Percentiles rank a stretch among this genome's conserved stretches.
Conservation (phyloP, 2,888 invertebrate species). For the Amblyjoppa fuscipennis region DNA sequence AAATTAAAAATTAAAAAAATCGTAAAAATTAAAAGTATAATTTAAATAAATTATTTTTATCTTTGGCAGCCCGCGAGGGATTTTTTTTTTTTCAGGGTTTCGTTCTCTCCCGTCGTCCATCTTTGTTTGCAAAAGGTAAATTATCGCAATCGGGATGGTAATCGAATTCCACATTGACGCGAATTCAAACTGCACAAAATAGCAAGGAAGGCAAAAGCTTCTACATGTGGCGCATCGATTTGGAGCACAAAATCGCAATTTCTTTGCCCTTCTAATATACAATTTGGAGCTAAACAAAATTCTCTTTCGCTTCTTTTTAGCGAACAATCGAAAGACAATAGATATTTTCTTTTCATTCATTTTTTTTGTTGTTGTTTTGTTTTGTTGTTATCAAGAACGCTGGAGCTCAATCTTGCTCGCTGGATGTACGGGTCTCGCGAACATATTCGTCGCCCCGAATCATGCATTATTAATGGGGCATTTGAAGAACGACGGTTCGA, state of each 20-base stretch:
- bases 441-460: background rate
- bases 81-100: background rate
- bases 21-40: too few species aligned
- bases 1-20: too few species aligned
- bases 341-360: too few species aligned
- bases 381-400: background rate
- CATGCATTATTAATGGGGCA: constrained; percentile 10
- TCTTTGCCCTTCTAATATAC: too few species aligned
- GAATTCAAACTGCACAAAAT: background rate
- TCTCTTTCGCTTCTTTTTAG: background rate
- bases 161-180: background rate
- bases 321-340: too few species aligned
- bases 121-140: constrained; percentile 8
- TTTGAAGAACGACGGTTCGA: constrained; percentile 26
- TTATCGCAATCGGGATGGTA: background rate
- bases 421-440: background rate
- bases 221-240: too few species aligned
- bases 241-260: too few species aligned
- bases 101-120: background rate
- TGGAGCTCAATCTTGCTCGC: background rate
- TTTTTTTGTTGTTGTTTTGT: background rate
- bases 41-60: too few species aligned
- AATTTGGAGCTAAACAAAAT: background rate
- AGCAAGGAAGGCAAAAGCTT: too few species aligned
- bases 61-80: too few species aligned